Evolutionary conservation across 1,140 invertebrate species (phyloP).

Genomic region (Lamellibrachia luymesi): DNA sequence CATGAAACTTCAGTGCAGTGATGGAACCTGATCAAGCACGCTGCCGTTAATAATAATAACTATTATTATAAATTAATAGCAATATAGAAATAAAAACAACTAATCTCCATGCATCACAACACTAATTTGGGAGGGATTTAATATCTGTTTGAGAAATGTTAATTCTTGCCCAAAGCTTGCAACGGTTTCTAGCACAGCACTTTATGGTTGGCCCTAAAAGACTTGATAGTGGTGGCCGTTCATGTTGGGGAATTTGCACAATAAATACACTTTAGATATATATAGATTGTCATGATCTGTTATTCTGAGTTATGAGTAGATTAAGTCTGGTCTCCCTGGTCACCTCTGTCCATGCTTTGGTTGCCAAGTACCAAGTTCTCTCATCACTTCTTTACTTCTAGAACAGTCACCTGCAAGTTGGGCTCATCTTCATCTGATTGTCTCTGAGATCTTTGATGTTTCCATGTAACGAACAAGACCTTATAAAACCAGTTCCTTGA

Average conservation of each 20-base stretch:
- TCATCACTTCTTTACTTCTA: too few relatives aligned
- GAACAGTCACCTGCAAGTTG: too few relatives aligned
- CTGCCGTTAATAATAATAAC: not conserved
- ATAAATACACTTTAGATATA: not conserved
- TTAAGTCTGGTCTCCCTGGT: too few relatives aligned
- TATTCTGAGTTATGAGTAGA: too few relatives aligned
- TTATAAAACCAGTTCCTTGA: too few relatives aligned
- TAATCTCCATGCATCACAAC: too few relatives aligned
- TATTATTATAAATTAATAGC: not conserved
- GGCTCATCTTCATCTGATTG: too few relatives aligned
- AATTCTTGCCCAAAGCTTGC: not conserved
- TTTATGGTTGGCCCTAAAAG: not conserved
- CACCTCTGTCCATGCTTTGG: too few relatives aligned
- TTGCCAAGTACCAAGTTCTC: too few relatives aligned
- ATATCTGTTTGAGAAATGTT: not conserved
- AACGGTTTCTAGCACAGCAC: too few relatives aligned
- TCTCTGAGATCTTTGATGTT: too few relatives aligned
- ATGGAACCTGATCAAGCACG: constrained; percentile 63
- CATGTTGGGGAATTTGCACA: not conserved
- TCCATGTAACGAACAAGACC: too few relatives aligned
- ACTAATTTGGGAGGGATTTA: not conserved
- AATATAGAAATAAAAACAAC: not conserved
- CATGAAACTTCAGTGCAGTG: constrained; percentile 74
- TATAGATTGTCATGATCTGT: not conserved
- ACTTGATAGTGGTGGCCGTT: not conserved